phyloP scores from a whole-genome alignment of 2,888 invertebrate species.

The Zhengitettix transpicula region DNA sequence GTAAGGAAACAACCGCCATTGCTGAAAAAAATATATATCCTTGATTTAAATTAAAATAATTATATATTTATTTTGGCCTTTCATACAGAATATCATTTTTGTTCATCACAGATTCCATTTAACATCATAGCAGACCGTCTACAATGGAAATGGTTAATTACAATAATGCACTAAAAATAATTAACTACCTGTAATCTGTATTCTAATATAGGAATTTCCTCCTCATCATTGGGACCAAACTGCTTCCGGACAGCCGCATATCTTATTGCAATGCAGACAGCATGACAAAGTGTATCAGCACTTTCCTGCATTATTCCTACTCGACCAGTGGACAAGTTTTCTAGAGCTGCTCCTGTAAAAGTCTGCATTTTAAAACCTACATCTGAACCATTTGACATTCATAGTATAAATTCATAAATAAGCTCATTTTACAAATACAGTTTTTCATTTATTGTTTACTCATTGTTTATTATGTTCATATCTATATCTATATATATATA shows the following conservation, averaged over 20 bases:
- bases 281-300: constrained; percentile 42
- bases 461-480: no score
- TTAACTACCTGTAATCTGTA: constrained; percentile 67
- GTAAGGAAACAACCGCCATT: constrained; percentile 61
- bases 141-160: no score
- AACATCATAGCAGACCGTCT: no score
- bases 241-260: constrained; percentile 78
- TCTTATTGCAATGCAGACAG: constrained; percentile 65
- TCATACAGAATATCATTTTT: no score
- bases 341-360: constrained; percentile 45
- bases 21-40: constrained; percentile 30
- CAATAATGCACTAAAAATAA: background rate
- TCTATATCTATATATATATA: no score
- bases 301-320: constrained; percentile 47
- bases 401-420: no score
- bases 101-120: no score
- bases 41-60: no score
- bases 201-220: constrained; percentile 72
- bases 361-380: background rate
- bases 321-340: constrained; percentile 66
- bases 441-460: no score
- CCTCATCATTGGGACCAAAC: constrained; percentile 56
- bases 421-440: no score
- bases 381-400: no score
- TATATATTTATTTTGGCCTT: no score